A percentile compares a stretch with the other conserved stretches of the same genome.
These are phyloP conservation scores for Uria lomvia DNA, from an alignment of 2,113 vertebrate species.

Conservation along the genomic window DNA sequence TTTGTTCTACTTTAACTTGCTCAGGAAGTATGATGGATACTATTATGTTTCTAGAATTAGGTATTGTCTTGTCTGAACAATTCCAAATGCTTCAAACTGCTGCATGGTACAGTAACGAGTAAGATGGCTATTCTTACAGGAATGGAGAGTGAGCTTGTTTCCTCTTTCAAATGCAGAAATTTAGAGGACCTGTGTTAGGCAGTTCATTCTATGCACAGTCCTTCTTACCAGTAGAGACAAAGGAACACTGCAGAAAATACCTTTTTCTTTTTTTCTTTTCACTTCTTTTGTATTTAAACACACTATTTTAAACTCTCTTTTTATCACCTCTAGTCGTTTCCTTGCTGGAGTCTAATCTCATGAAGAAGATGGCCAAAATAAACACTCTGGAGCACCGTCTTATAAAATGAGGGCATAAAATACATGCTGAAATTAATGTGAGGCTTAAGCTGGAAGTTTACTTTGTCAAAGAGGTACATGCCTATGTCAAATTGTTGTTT, in stretches of 20 bases:
- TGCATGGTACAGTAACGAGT: neutral
- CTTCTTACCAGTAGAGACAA: neutral
- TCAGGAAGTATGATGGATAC: neutral
- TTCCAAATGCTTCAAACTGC: neutral
- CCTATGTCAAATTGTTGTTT: neutral
- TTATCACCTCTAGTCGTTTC: neutral
- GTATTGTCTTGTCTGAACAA: neutral
- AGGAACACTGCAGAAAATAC: neutral
- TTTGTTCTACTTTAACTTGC: conserved; percentile 28
- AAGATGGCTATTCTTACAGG: neutral
- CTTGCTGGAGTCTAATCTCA: neutral
- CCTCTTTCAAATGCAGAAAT: neutral
- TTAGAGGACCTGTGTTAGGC: neutral
- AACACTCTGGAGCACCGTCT: neutral
- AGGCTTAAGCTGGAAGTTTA: neutral
- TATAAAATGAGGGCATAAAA: neutral
- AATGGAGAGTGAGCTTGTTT: neutral
- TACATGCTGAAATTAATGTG: neutral
- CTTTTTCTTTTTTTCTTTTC: neutral
- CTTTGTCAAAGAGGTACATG: neutral
- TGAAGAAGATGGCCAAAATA: neutral
- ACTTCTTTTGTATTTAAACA: neutral
- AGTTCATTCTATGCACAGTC: neutral
- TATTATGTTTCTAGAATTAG: neutral
- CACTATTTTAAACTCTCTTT: neutral